phyloP scores from a whole-genome alignment of 92 coral and sea anemone genomes.

The Porites evermanni region DNA sequence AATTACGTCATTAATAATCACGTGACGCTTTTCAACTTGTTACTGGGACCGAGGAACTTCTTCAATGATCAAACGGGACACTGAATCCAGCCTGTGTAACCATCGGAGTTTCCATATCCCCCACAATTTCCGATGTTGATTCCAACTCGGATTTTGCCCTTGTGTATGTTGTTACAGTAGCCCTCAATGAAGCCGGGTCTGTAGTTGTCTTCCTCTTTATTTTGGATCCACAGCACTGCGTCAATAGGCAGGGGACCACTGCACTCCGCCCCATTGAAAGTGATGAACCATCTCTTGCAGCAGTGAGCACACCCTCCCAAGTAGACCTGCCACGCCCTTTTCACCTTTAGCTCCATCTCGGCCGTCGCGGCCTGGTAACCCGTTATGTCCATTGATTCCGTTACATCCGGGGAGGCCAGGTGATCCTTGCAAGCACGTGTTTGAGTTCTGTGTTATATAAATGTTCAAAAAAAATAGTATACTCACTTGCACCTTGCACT shows the following conservation, averaged over 20 bases:
- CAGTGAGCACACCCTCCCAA: neutral
- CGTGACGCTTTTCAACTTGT: neutral
- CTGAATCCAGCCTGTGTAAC: conserved; percentile 54
- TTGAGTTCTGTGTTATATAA: neutral
- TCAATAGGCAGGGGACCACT: conserved; percentile 40
- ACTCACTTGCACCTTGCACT: too few species aligned
- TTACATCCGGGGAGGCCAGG: conserved; percentile 51
- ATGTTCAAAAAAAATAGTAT: too few species aligned
- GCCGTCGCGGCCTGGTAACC: conserved; percentile 67
- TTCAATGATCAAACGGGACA: conserved; percentile 54
- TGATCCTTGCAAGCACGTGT: conserved; percentile 39
- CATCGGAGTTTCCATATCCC: conserved; percentile 3
- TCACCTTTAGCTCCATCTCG: conserved; percentile 48
- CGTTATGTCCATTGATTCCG: conserved; percentile 54
- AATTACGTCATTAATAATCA: too few species aligned
- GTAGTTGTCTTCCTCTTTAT: neutral
- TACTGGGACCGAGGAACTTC: conserved; percentile 38
- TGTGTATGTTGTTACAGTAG: too few species aligned
- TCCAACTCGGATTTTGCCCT: conserved; percentile 52
- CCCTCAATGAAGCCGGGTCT: conserved; percentile 46
- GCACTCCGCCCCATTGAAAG: conserved; percentile 61
- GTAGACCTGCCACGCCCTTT: conserved; percentile 33
- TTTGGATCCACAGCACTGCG: neutral
- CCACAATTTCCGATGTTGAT: conserved; percentile 51
- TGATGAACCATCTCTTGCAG: conserved; percentile 60